Base-by-base conservation (phyloP, 2,797 vertebrate genomes). In the Sarcophilus harrisii region DNA sequence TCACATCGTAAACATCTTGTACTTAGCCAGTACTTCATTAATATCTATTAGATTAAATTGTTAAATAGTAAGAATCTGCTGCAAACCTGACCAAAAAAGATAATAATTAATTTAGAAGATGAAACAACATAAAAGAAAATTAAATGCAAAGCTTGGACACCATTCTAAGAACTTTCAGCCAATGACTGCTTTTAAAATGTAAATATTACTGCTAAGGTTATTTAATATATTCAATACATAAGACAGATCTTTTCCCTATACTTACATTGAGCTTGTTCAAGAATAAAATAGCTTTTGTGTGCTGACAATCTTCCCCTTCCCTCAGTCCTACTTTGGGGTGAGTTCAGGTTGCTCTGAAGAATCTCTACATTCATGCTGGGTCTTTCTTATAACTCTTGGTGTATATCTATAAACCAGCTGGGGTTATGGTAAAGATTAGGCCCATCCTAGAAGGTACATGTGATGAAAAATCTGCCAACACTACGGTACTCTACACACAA, bases 191-290 rank as follows among this genome's bases (percentile, higher is more conserved):
- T 91, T 10, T 18, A 90, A 52, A 95, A 62, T 24, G 57, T 1
- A 95, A 91, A 94, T 90, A 38, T 3, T 92, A 13, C 18, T 81
- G 45, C 92, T 90, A 59, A 29, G 16, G 93, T 38, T 94, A 28
- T n/a, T 93, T 9, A 95, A 55, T 49, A 92, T 13, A 14, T 66
- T 90, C 59, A 96, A 45, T 5, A 60, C 12, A 38, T 21, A 91
- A 57, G 81, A 94, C 5, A n/a, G 3, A 4, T 91, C 59, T 94
- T 52, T 45, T 55, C 92, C 73, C 21, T 38, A 96, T 28, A 54
- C 60, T 96, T 96, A n/a, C 10, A 54, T 91, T 57, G 89, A 45
- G 21, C 66, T 91, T 92, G 5, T 59, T 62, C 4, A 45, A 92
- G 6, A 18, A 66, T 90, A 59, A 58, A 49, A 49, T 87, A 38